A percentile compares a stretch with the other conserved stretches of the same genome.
These are phyloP conservation scores for Oncorhynchus clarkii DNA, from an alignment of 2,113 vertebrate genomes.

Conservation along the genomic window DNA sequence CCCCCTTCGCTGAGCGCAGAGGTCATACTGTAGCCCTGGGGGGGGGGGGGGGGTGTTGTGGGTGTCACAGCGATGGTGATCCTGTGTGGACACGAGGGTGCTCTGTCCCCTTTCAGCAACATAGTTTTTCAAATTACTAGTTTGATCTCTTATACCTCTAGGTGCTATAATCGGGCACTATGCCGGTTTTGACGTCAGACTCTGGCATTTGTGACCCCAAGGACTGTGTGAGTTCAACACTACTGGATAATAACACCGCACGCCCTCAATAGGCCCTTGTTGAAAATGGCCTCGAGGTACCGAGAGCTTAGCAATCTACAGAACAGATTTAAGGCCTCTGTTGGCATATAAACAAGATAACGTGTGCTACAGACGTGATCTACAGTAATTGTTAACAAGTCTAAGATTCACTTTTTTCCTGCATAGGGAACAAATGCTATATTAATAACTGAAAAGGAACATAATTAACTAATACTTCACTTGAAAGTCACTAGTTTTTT, in stretches of 20 bases:
- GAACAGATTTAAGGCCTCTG: slow-evolving; percentile 24
- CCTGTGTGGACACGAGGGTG: not conserved
- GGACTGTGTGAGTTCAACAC: slow-evolving; percentile 11
- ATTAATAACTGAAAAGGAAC: slow-evolving; percentile 35
- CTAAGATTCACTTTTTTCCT: slow-evolving; percentile 20
- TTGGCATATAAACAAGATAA: slow-evolving; percentile 30
- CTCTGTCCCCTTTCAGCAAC: slow-evolving; percentile 1
- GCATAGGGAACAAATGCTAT: slow-evolving; percentile 25
- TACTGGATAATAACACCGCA: slow-evolving; percentile 22
- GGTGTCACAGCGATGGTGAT: not conserved
- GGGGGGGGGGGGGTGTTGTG: not conserved
- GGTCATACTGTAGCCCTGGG: slow-evolving; percentile 9
- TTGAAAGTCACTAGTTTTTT: slow-evolving; percentile 8
- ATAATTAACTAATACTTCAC: slow-evolving; percentile 28
- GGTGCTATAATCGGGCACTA: not conserved
- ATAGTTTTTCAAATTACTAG: slow-evolving; percentile 15
- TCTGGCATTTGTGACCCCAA: slow-evolving; percentile 14
- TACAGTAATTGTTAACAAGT: slow-evolving; percentile 21
- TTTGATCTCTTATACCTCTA: slow-evolving; percentile 28
- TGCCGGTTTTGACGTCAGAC: slow-evolving; percentile 40
- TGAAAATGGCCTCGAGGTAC: slow-evolving; percentile 50
- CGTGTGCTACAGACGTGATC: slow-evolving; percentile 35
- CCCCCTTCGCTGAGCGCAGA: not conserved
- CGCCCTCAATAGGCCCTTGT: slow-evolving; percentile 50
- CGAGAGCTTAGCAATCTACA: not conserved